Conservation (phyloP, 2,113 vertebrate species). For the Channa argus region DNA sequence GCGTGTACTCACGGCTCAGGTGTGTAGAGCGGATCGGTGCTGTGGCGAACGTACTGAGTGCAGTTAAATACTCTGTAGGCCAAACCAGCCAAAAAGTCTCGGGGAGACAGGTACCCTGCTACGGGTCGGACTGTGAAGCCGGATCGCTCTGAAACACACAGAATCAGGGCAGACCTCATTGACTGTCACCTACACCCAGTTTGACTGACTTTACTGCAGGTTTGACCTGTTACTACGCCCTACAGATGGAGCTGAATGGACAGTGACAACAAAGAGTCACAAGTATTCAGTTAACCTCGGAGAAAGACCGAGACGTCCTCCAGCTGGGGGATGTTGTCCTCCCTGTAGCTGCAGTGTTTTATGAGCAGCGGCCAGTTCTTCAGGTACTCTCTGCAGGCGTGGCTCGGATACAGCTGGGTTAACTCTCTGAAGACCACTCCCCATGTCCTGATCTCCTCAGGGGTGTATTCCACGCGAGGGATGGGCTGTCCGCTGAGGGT, state of each 20-base stretch:
- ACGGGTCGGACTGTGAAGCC: constrained; percentile 96
- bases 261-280: too few species aligned
- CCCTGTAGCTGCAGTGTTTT: constrained; percentile 93
- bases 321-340: constrained; percentile 96
- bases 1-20: constrained; percentile 93
- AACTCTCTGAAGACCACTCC: constrained; percentile 94
- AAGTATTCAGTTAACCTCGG: constrained; percentile 79
- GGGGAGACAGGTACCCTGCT: constrained; percentile 95
- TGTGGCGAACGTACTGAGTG: constrained; percentile 96
- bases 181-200: too few species aligned
- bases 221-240: too few species aligned
- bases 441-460: constrained; percentile 95
- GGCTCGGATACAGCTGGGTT: constrained; percentile 94
- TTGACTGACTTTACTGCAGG: too few species aligned
- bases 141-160: constrained; percentile 88
- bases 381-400: constrained; percentile 95
- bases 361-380: constrained; percentile 95
- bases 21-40: constrained; percentile 97
- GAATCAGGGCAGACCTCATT: too few species aligned
- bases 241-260: too few species aligned
- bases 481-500: constrained; percentile 91
- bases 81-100: constrained; percentile 95
- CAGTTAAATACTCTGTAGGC: constrained; percentile 98
- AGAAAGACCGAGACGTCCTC: constrained; percentile 95
- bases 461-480: constrained; percentile 91